These are phyloP conservation scores for Nycticryphes semicollaris DNA, from an alignment of 2,113 vertebrate genomes.

Conservation along the genomic window DNA sequence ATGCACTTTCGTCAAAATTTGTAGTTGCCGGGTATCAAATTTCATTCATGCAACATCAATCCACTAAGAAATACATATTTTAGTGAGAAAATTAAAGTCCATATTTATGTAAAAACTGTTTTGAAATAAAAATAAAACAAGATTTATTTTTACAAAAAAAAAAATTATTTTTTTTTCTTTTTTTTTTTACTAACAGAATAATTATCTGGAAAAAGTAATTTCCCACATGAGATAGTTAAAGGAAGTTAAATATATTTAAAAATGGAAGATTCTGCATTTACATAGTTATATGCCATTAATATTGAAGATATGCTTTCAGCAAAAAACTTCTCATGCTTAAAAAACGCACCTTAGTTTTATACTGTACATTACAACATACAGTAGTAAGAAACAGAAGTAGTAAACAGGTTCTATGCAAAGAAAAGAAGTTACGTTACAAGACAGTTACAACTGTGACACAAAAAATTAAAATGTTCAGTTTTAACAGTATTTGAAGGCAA, in stretches of 20 bases:
- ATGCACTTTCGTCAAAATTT: conserved; percentile 53
- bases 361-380: conserved; percentile 85
- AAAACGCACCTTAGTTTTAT: conserved; percentile 79
- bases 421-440: conserved; percentile 82
- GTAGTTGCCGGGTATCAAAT: conserved; percentile 59
- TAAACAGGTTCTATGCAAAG: conserved; percentile 82
- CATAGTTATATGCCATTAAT: conserved; percentile 60
- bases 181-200: conserved; percentile 3
- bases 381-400: conserved; percentile 74
- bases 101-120: conserved; percentile 54
- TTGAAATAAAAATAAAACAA: conserved; percentile 55
- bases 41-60: conserved; percentile 54
- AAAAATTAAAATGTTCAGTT: conserved; percentile 76
- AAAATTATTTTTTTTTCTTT: rapidly evolving
- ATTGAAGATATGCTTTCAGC: conserved; percentile 64
- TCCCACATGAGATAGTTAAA: conserved; percentile 47
- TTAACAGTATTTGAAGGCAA: conserved; percentile 86
- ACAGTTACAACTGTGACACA: conserved; percentile 85
- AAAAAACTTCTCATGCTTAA: conserved; percentile 86
- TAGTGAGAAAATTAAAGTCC: conserved; percentile 50
- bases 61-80: conserved; percentile 50
- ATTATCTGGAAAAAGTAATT: conserved; percentile 33
- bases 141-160: neutral
- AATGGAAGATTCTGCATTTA: conserved; percentile 74
- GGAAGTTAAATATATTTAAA: conserved; percentile 74